Evolutionary conservation across 1,140 invertebrate genomes (phyloP), one percentile per base, ranked within the genome.

Genomic region (Physella acuta): DNA sequence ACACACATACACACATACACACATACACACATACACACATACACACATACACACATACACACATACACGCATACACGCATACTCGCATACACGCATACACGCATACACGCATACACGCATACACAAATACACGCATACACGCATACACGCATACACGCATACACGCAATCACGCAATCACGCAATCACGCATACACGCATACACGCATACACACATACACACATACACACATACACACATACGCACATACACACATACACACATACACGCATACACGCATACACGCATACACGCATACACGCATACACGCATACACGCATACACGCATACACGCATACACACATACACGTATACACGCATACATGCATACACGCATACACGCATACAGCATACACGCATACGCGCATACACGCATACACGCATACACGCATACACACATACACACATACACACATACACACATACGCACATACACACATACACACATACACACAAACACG

Each of bases 361-460:
- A 49, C 44, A 49, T 49, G n/a, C 44, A 49, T 49, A 49, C 44
- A 49, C n/a, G n/a, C n/a, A n/a, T n/a, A n/a, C n/a, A n/a, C n/a
- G n/a, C n/a, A n/a, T n/a, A n/a, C n/a, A n/a, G n/a, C n/a, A n/a
- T n/a, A n/a, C n/a, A n/a, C n/a, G n/a, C n/a, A n/a, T 49, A 49
- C 44, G n/a, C n/a, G n/a, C 44, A 49, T 49, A 49, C 44, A 49
- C n/a, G n/a, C 44, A 49, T 49, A 49, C 44, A 49, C n/a, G n/a
- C 44, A 49, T 49, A 49, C 44, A 49, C n/a, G n/a, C 44, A 49
- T 49, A 49, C 44, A 49, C n/a, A 49, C 44, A 49, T 49, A 56
- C 53, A 56, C 26, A 56, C 53, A 56, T 28, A 56, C 53, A 56
- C 26, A 56, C 53, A 56, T 28, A 56, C 53, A 56, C 26, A 56